Percentiles rank a stretch among this genome's conserved stretches.
Evolutionary conservation across 2,113 vertebrate species (phyloP).

Genomic region (Eubucco bourcierii): DNA sequence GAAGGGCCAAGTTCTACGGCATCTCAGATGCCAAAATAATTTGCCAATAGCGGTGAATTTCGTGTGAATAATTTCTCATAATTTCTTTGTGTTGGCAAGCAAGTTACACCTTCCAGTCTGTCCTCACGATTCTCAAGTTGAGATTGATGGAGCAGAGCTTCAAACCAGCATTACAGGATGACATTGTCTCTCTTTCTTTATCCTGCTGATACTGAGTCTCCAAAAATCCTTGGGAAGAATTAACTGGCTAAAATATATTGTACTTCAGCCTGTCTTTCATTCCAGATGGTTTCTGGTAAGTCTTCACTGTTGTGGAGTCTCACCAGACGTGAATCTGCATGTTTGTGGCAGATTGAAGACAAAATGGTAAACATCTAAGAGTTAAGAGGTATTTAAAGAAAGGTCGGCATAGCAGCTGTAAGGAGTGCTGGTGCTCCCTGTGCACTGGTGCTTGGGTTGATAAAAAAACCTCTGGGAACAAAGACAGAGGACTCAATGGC

Average conservation of each 20-base stretch:
- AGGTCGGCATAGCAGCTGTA: background rate
- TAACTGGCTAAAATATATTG: fast-evolving
- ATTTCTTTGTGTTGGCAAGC: background rate
- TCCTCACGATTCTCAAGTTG: background rate
- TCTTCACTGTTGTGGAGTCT: background rate
- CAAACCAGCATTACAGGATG: background rate
- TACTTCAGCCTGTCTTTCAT: background rate
- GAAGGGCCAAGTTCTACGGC: background rate
- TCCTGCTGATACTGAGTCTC: background rate
- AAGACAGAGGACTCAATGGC: background rate
- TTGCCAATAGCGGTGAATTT: background rate
- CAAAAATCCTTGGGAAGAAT: background rate
- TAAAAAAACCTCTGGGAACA: background rate
- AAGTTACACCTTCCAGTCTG: background rate
- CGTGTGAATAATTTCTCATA: background rate
- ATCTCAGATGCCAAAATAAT: background rate
- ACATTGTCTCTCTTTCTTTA: background rate
- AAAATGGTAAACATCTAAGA: fast-evolving
- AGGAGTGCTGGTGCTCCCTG: background rate
- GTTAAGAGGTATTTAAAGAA: background rate
- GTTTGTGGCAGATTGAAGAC: background rate
- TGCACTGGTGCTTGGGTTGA: background rate
- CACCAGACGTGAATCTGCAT: background rate
- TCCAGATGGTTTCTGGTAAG: background rate
- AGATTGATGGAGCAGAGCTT: background rate